Base-by-base conservation (phyloP, 2,797 vertebrate genomes). In the Pseudochromis fuscus region DNA sequence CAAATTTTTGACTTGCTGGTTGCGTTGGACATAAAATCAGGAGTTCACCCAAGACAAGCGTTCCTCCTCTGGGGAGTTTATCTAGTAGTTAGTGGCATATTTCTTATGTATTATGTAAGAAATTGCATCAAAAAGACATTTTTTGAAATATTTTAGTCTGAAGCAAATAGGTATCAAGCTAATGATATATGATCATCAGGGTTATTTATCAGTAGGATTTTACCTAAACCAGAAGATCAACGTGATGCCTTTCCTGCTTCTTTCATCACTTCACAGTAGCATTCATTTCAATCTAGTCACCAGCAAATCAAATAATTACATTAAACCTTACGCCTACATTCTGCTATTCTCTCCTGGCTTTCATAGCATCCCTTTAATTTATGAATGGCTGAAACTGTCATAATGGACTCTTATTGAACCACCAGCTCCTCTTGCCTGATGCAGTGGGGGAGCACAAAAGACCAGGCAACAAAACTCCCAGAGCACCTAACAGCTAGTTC, bases 401-500 rank as follows among this genome's bases (percentile, higher is more conserved):
- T 64, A 60, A 67, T 64, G 30, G 33, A 33, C 25, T 65, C 37
- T 38, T 77, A 56, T 48, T 55, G n/a, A 75, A 42, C 58, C 13
- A 13, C 16, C 16, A 24, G 51, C 67, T 53, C 2, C 25, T 12
- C 40, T 30, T 60, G 37, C 56, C 30, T 64, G 13, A 2, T 67
- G 37, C 31, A 42, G 6, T 16, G 16, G 12, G 7, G 9, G 23
- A 60, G 28, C 42, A 67, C 45, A 55, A 55, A 51, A 37, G 38
- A 71, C 27, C 15, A 33, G 49, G 38, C 55, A 19, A 16, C 49
- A 61, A 72, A 66, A 73, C 42, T 74, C 69, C 46, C 57, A 13
- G 18, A 75, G 30, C 48, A 59, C 44, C 68, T 72, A 35, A 19
- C 72, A 79, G 58, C 69, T 64, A 21, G 61, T 52, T 79, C 28